Base-by-base conservation (phyloP, 2,797 vertebrate genomes). In the Iguana delicatissima region DNA sequence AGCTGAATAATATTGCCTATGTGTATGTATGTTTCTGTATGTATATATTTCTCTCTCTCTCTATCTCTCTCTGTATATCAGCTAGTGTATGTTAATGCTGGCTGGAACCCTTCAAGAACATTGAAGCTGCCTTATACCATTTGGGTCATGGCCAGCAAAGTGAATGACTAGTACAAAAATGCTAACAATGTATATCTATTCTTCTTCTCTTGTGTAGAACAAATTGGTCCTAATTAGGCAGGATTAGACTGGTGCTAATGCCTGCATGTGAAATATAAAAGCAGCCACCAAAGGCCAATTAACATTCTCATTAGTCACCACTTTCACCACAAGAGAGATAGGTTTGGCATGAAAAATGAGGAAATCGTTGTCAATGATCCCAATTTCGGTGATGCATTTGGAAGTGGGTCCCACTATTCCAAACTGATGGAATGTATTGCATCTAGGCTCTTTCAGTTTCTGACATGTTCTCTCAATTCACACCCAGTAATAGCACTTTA, bases 161-260 rank as follows among this genome's bases (percentile, higher is more conserved):
- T 93, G 84, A 85, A 64, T 90, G 91, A 92, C 77, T 86, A 69
- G 69, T 94, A 93, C 95, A 91, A 90, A 89, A 88, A 92, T 93
- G 14, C 90, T 95, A 94, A 91, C 89, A 94, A 87, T 95, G 73
- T 90, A 42, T 79, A 13, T 29, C 24, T 50, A 38, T 77, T 79
- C 94, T 90, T 95, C 94, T 94, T 95, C 91, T 93, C 50, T 55
- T 93, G n/a, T 91, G 55, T 90, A 73, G 93, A 64, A 80, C 83
- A 95, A 96, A 95, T 95, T 96, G 64, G 85, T 95, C 85, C 86
- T 93, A 97, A 96, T 96, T 96, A 96, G 86, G 59, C 52, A 93
- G 69, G 62, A 96, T 96, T 95, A 95, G 86, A 95, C 82, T 87
- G 46, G 85, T 92, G 91, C 89, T 95, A 86, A 94, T 92, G 42